Evolutionary conservation across 2,797 vertebrate genomes (phyloP), one percentile per base, ranked within the genome.

Genomic region (Gambusia yucatana): DNA sequence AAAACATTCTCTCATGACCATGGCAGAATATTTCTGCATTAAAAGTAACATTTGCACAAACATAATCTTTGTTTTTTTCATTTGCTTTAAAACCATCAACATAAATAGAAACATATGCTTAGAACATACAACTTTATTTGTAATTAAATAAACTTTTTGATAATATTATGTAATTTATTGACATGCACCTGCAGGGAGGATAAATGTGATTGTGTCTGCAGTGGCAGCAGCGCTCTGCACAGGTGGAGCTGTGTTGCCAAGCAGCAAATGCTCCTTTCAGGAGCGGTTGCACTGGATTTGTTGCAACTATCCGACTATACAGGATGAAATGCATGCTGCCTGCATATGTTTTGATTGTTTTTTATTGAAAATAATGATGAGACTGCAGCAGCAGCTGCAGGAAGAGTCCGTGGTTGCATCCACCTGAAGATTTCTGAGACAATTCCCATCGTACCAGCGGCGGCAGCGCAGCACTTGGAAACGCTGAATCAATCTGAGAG

Each of bases 371-470:
- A 70, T 44, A 16, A 70, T 28, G 28, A 46, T 39, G 16, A 52
- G 11, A 16, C 36, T 17, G 59, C 41, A 47, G 57, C 57, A 28
- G 48, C 28, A 25, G 48, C 74, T 25, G 20, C 59, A 33, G 39
- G 65, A n/a, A n/a, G 2, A 72, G 77, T 30, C 57, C 70, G 81
- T 82, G 88, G 84, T 73, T 93, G 78, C 91, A 92, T 93, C 91
- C 93, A 93, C 93, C 91, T 93, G 92, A 93, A 92, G 93, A 91
- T 90, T 77, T 87, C 85, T 50, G 88, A 93, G 91, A 92, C 91
- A 77, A 82, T 90, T 81, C 82, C 87, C 84, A 83, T 91, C 85
- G 63, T 33, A 88, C 83, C 90, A 83, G 90, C 80, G 88, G 89
- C 69, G 86, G 93, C 87, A 90, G 91, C 90, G 91, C 91, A 88